Evolutionary conservation across 2,113 vertebrate genomes (phyloP), one percentile per base, ranked within the genome.

Genomic region (Stictonetta naevosa): DNA sequence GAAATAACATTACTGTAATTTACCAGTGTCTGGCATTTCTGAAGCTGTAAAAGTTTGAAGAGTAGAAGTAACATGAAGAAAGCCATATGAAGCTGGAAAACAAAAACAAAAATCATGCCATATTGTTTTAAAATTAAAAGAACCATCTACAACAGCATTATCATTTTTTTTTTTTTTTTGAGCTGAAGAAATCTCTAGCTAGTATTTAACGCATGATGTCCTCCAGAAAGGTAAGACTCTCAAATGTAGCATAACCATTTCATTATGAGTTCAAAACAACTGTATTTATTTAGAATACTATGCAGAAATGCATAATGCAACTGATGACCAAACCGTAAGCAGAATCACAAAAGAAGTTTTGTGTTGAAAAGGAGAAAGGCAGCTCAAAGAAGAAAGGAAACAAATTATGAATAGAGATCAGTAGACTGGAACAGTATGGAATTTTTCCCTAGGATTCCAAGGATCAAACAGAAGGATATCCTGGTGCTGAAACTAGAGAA

Each of bases 1-100:
- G 55, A 92, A 88, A 74, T 28, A 83, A 36, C 28, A 84, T 13
- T 72, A 28, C 3, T 79, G 25, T 40, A 55, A 88, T 96, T 92
- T 95, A 68, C 78, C 83, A 91, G 64, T 76, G 36, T 14, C 72
- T 73, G 38, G 26, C 69, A 88, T 92, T 93, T 95, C 76, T 87
- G 85, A 86, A 91, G 55, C 52, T 83, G 76, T 13, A 59, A 83
- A 89, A 77, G 73, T 81, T 52, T 92, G 76, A 18, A 83, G 33
- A 86, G 48, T 85, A 81, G 79, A 88, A 91, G 38, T 69, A 82
- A 56, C 50, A 63, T 56, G 87, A 53, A 92, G 86, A 33, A 94
- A 83, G 42, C 56, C 25, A 90, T 40, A 31, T 38, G 64, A 92
- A 78, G 71, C 78, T 85, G 75, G 80, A 96, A 85, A 91, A 80